Evolutionary conservation across 2,888 invertebrate genomes (phyloP).

Genomic region (Cyrtodaria siliqua): DNA sequence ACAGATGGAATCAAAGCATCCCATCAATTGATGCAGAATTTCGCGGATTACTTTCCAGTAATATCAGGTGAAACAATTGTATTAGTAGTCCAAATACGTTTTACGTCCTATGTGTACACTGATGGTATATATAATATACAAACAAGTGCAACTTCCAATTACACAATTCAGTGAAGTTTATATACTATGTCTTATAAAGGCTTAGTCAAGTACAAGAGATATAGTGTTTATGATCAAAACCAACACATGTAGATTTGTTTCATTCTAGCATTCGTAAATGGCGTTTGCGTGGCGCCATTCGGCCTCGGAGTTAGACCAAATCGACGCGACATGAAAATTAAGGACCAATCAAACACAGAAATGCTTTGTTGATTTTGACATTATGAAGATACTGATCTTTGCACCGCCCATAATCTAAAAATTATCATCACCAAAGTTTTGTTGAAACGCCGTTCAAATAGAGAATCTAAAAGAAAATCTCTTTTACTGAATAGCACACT

Average conservation of each 20-base stretch:
- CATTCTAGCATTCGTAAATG: slow-evolving; percentile 58
- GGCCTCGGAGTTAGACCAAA: slow-evolving; percentile 27
- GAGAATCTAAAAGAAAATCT: slow-evolving; percentile 26
- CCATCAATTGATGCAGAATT: slow-evolving; percentile 2
- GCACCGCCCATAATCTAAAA: slow-evolving; percentile 37
- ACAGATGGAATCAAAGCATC: slow-evolving; percentile 10
- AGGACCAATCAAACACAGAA: slow-evolving; percentile 73
- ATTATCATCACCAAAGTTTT: slow-evolving; percentile 42
- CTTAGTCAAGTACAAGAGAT: slow-evolving; percentile 51
- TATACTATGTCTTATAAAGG: not conserved
- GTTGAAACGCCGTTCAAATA: slow-evolving; percentile 41
- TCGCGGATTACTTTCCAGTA: no score
- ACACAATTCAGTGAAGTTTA: not conserved
- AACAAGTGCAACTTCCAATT: no score
- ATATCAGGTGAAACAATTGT: no score
- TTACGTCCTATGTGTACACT: no score
- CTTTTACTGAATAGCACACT: slow-evolving; percentile 15
- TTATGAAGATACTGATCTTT: slow-evolving; percentile 65
- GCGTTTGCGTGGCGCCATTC: slow-evolving; percentile 43
- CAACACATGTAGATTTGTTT: slow-evolving; percentile 69
- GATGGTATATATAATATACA: no score
- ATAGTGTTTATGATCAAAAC: slow-evolving; percentile 59
- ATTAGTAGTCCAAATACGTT: no score
- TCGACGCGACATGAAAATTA: slow-evolving; percentile 73
- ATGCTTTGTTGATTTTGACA: slow-evolving; percentile 76